Conservation (phyloP, 1,140 invertebrate species). For the Listronotus bonariensis region DNA sequence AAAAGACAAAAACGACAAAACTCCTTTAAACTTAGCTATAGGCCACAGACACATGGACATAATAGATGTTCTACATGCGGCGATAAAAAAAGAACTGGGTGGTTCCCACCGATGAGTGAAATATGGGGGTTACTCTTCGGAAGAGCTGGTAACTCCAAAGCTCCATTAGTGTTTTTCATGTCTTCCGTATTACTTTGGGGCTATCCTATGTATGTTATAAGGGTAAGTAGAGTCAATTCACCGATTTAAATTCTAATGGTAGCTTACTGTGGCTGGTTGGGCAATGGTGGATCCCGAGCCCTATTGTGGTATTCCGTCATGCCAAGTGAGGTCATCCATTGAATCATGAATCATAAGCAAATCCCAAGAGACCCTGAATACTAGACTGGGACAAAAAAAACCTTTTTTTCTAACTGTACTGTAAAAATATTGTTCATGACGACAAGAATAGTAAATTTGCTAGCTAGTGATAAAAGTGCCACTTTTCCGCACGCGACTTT, state of each 20-base stretch:
- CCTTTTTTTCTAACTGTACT: too few species aligned
- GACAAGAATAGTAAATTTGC: too few species aligned
- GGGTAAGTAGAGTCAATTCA: slow-evolving; percentile 69
- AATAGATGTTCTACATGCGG: slow-evolving; percentile 76
- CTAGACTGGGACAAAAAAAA: too few species aligned
- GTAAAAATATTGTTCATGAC: too few species aligned
- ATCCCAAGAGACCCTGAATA: too few species aligned
- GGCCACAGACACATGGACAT: slow-evolving; percentile 85
- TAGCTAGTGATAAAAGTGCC: too few species aligned
- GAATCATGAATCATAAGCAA: too few species aligned
- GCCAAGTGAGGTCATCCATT: too few species aligned
- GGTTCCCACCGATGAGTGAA: slow-evolving; percentile 85
- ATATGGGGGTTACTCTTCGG: slow-evolving; percentile 90
- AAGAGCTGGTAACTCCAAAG: slow-evolving; percentile 86
- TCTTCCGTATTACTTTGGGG: slow-evolving; percentile 86
- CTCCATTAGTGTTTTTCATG: slow-evolving; percentile 82
- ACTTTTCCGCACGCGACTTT: too few species aligned
- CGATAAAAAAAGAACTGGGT: slow-evolving; percentile 80
- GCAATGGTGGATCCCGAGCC: too few species aligned
- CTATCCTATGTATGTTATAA: slow-evolving; percentile 90
- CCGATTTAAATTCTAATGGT: background rate
- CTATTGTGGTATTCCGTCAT: too few species aligned
- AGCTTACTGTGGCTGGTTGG: background rate
- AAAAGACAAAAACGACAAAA: slow-evolving; percentile 89
- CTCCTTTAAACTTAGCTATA: slow-evolving; percentile 83